Evolutionary conservation across 2,113 vertebrate genomes (phyloP).

Genomic region (Dolichallabes microphthalmus): DNA sequence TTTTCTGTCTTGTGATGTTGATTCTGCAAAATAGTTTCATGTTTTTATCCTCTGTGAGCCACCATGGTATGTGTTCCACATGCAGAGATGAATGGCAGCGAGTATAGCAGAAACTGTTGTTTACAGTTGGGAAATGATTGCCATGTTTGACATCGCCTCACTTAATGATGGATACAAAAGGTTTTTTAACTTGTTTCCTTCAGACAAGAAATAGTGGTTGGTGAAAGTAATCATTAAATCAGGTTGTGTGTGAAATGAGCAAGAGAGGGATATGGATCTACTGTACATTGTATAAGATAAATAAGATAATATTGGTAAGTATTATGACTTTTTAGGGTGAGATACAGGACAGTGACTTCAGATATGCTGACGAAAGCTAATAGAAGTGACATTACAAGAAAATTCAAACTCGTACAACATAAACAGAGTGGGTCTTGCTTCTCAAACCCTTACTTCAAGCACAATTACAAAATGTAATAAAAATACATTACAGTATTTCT

Average conservation of each 20-base stretch:
- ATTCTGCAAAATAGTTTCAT: not conserved
- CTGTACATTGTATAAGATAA: no score
- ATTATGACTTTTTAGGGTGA: not conserved
- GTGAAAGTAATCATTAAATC: conserved; percentile 17
- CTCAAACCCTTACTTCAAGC: not conserved
- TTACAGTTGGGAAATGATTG: conserved; percentile 25
- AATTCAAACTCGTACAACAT: not conserved
- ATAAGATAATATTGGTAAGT: not conserved
- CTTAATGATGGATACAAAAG: not conserved
- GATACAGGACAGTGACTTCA: not conserved
- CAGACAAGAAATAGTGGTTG: conserved; percentile 12
- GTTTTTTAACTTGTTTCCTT: conserved; percentile 5
- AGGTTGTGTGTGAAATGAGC: not conserved
- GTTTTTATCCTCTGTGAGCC: not conserved
- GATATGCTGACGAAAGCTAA: conserved; percentile 7
- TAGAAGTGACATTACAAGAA: not conserved
- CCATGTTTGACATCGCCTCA: conserved; percentile 18
- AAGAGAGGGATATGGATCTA: not conserved
- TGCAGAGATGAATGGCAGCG: not conserved
- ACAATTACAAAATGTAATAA: not conserved
- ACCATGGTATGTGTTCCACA: not conserved
- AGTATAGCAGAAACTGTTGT: conserved; percentile 25
- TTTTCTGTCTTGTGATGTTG: conserved; percentile 14
- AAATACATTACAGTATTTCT: not conserved
- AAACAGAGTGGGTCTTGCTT: not conserved